Conservation (phyloP, 2,888 invertebrate species). For the Eueremaeus valkanovi region DNA sequence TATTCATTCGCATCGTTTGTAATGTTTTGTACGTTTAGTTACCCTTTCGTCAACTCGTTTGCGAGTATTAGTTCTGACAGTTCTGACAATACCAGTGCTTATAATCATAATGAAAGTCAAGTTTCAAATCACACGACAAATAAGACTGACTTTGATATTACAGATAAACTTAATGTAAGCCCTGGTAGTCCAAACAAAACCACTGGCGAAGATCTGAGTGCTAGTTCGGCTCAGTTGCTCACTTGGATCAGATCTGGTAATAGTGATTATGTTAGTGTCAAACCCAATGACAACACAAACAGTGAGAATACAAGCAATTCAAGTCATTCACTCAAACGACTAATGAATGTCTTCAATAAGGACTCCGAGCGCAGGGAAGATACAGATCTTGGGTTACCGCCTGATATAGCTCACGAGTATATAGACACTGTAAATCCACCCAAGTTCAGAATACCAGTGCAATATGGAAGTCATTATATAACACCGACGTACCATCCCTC, state of each 20-base stretch:
- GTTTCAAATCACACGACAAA: not conserved
- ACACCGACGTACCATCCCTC: not conserved
- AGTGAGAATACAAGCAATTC: not conserved
- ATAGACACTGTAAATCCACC: slow-evolving; percentile 40
- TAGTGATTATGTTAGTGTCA: not conserved
- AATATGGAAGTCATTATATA: not conserved
- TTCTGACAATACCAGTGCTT: not conserved
- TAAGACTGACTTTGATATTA: not conserved
- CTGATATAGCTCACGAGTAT: slow-evolving; percentile 39
- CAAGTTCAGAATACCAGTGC: slow-evolving; percentile 25
- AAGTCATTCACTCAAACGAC: not conserved
- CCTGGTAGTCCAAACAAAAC: not conserved
- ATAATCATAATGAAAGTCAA: not conserved
- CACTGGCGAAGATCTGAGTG: not conserved
- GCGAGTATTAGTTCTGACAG: not conserved
- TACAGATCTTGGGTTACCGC: slow-evolving; percentile 31
- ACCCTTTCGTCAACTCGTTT: slow-evolving; percentile 9
- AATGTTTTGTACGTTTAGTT: slow-evolving; percentile 12
- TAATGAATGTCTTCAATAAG: not conserved
- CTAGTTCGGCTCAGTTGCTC: not conserved
- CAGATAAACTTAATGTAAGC: not conserved
- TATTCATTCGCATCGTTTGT: slow-evolving; percentile 23
- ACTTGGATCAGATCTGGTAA: not conserved
- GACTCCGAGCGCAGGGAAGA: not conserved
- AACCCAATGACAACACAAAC: not conserved